A percentile compares a stretch with the other conserved stretches of the same genome.
Evolutionary conservation across 1,140 invertebrate species (phyloP).

Genomic region (Drosophila nikananu): DNA sequence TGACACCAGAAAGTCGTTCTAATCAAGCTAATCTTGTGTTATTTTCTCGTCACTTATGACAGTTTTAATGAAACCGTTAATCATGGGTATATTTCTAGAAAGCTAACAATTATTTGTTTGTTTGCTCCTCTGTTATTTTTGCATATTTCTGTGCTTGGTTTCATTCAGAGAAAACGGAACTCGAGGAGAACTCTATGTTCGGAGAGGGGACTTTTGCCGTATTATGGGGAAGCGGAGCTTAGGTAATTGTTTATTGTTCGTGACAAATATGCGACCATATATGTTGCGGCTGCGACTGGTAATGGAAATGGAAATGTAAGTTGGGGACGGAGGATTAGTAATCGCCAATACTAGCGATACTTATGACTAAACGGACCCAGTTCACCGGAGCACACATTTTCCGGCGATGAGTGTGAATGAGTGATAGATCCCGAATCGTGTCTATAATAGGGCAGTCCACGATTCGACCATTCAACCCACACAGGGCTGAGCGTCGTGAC

Average conservation of each 20-base stretch:
- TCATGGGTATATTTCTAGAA: constrained; percentile 19
- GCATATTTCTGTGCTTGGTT: constrained; percentile 17
- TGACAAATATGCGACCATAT: constrained; percentile 38
- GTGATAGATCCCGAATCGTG: constrained; percentile 56
- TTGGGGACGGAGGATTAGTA: constrained; percentile 30
- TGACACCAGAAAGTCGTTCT: not conserved
- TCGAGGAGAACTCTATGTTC: constrained; percentile 17
- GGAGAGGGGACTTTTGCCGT: constrained; percentile 5
- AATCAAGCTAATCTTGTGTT: constrained; percentile 13
- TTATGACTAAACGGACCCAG: constrained; percentile 42
- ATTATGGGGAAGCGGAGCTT: constrained; percentile 36
- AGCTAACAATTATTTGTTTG: constrained; percentile 23
- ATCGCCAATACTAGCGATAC: constrained; percentile 30
- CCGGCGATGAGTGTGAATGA: constrained; percentile 70
- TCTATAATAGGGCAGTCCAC: constrained; percentile 53
- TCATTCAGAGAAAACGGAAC: constrained; percentile 35
- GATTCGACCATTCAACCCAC: constrained; percentile 13
- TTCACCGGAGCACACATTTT: constrained; percentile 35
- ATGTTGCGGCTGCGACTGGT: constrained; percentile 15
- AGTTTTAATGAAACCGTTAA: constrained; percentile 9
- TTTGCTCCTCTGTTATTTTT: constrained; percentile 10
- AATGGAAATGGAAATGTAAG: constrained; percentile 7
- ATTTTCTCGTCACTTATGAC: not conserved
- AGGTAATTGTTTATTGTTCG: constrained; percentile 47
- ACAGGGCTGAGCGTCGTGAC: constrained; percentile 56